Base-by-base conservation (phyloP, 2,888 invertebrate species). In the Saturnia japonica region DNA sequence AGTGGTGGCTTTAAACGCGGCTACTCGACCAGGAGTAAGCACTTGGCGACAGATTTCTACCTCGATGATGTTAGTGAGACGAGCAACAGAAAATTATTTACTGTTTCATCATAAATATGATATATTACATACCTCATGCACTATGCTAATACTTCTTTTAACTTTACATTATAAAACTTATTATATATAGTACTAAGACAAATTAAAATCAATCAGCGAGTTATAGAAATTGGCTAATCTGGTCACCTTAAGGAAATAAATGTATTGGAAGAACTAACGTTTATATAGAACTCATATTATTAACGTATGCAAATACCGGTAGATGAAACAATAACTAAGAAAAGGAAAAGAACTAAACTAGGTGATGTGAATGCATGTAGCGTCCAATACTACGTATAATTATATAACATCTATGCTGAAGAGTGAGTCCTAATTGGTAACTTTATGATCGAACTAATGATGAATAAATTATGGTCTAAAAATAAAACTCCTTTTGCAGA, bases 401-500 rank as follows among this genome's bases (percentile, higher is more conserved):
- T 34, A 34, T 34, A 34, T 34, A 34, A 34, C 6, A 34, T 34
- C 34, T 6, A 34, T 34, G 34, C 34, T 34, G 34, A 34, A 34
- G 34, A 34, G 34, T 34, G 34, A 34, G 34, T 34, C 34, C 6
- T 34, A 34, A 4, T 43, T 43, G 9, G 9, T 43, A 11, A 12
- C 9, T 43, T 9, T 11, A 43, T 43, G 9, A 2, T 12, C 43
- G 14, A 47, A 6, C 6, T 6, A 34, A 34, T 4, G 34, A 47
- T 47, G 7, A 47, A 47, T 47, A 19, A 47, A 19, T 47, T 0
- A 47, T n/a, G 16, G 6, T 19, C 54, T 22, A 54, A 54, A 54
- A 60, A 28, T 28, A 1, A 60, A 28, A 28, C 28, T 11, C 12
- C 6, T 1, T 60, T n/a, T 69, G 16, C 77, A 85, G 88, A 71